phyloP scores from a whole-genome alignment of 2,797 vertebrate species.

The Dipus sagitta region DNA sequence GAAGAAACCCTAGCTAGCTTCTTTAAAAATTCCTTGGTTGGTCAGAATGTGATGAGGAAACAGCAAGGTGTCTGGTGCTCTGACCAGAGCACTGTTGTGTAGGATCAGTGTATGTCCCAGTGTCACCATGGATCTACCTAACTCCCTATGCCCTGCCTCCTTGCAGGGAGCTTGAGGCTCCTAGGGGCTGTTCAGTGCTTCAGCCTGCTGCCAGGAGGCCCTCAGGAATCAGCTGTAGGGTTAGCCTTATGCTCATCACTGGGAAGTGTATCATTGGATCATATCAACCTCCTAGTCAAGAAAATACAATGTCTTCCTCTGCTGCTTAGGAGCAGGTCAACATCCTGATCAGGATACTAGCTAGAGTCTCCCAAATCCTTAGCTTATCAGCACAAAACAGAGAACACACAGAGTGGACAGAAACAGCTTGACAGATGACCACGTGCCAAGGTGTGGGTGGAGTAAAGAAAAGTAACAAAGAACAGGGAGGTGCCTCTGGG shows the following conservation, averaged over 20 bases:
- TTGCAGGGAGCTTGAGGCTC: not conserved
- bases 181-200: not conserved
- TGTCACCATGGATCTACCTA: not conserved
- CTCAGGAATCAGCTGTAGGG: not conserved
- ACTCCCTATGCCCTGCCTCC: no score
- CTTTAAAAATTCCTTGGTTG: not conserved
- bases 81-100: not conserved
- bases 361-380: not conserved
- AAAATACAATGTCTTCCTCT: not conserved
- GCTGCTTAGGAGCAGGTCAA: not conserved
- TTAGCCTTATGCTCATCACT: not conserved
- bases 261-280: not conserved
- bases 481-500: not conserved
- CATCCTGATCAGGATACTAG: not conserved
- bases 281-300: not conserved
- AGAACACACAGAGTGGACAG: not conserved
- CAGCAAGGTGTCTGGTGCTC: not conserved
- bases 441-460: not conserved
- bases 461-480: not conserved
- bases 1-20: not conserved
- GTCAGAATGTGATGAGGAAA: not conserved
- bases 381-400: not conserved
- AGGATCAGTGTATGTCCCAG: not conserved
- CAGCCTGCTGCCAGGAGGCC: not conserved
- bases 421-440: not conserved